Evolutionary conservation across 2,113 vertebrate genomes (phyloP), one percentile per base, ranked within the genome.

Genomic region (Sinocyclocheilus grahami): DNA sequence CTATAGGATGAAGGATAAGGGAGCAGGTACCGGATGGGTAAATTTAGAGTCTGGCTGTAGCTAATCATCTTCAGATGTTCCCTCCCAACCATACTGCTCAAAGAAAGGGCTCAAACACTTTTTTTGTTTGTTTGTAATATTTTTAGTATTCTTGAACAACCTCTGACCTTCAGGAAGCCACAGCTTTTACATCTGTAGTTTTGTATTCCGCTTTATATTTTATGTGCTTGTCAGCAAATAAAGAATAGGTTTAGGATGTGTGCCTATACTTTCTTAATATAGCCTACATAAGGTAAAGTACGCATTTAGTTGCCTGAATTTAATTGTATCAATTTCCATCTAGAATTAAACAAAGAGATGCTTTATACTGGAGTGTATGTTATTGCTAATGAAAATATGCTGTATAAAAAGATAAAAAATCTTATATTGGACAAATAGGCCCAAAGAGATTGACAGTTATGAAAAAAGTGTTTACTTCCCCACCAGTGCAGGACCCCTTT

Each of bases 21-120:
- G 48, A 53, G 71, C 55, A 55, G 20, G 30, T 82, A 82, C 22
- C 8, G 18, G 42, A 55, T 79, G 86, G 8, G 51, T 87, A 95
- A 92, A 94, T 92, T 91, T 95, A 94, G 94, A 92, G 75, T 80
- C 51, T 87, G 76, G 88, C 86, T 89, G 85, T 82, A 69, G 48
- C 78, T 30, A 88, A 65, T 85, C 80, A 20, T 71, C 46, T 82
- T 18, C 69, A 91, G 82, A 89, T 91, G 71, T 87, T 85, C 84
- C 60, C 74, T 51, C 82, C 79, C 82, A 72, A 78, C 51, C 24
- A 2, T 83, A 51, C 24, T 63, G 20, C 27, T 75, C n/a, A n/a
- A n/a, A n/a, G n/a, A n/a, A n/a, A n/a, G n/a, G n/a, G n/a, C n/a
- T n/a, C n/a, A n/a, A n/a, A n/a, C n/a, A n/a, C n/a, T n/a, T n/a